These are phyloP conservation scores for Pseudoatta argentina DNA, from an alignment of 1,140 invertebrate species.

Conservation along the genomic window DNA sequence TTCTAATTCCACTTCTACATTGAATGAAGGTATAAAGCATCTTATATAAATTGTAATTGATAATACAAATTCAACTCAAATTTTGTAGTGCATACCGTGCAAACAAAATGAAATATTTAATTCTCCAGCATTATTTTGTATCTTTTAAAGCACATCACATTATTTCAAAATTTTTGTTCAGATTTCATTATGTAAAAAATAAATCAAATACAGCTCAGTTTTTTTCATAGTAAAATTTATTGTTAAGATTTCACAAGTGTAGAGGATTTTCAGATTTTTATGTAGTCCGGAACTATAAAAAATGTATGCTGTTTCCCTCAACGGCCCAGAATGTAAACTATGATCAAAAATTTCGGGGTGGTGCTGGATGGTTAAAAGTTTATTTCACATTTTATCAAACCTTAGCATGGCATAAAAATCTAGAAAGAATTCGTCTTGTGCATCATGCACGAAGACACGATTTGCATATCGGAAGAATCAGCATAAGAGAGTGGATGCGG, in stretches of 20 bases:
- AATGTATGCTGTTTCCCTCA: too few species aligned
- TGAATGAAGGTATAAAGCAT: not conserved
- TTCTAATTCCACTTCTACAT: not conserved
- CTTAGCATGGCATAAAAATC: not conserved
- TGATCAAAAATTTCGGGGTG: too few species aligned
- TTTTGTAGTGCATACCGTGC: not conserved
- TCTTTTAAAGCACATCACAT: too few species aligned
- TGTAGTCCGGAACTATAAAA: too few species aligned
- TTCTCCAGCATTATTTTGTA: too few species aligned
- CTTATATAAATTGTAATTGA: not conserved
- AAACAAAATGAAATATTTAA: not conserved
- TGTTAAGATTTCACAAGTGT: too few species aligned
- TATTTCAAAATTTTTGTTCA: too few species aligned
- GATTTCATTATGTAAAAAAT: too few species aligned
- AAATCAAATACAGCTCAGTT: too few species aligned
- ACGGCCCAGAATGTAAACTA: too few species aligned
- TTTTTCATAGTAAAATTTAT: too few species aligned
- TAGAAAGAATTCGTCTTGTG: slow-evolving; percentile 16
- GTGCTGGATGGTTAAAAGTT: not conserved
- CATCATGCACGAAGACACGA: slow-evolving; percentile 29
- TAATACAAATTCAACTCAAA: slow-evolving; percentile 11
- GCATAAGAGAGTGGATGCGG: slow-evolving; percentile 12
- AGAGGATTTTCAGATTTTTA: too few species aligned
- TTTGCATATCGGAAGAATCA: slow-evolving; percentile 56
- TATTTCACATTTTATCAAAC: not conserved